Base-by-base conservation (phyloP, 2,888 invertebrate genomes). In the Nezara viridula region DNA sequence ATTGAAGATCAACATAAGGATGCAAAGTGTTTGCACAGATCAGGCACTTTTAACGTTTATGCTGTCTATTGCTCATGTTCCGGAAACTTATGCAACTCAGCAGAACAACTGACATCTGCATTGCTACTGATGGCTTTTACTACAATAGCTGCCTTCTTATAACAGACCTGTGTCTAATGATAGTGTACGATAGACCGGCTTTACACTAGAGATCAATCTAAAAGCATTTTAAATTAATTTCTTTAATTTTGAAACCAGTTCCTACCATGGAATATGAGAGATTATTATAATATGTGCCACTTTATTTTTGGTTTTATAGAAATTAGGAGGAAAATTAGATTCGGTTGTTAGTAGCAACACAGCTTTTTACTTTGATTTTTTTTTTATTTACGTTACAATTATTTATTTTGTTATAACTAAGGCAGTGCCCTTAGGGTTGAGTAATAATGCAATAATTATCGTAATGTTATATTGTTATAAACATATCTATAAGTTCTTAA, bases 41-140 rank as follows among this genome's bases (percentile, higher is more conserved):
- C 95, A 24, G 97, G 97, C 55, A 96, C 95, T 27, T 96, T 96
- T 91, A 95, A 96, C 91, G 95, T 97, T 0, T 95, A 95, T 91
- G 95, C 96, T 88, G 93, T 94, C 4, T 97, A 97, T 93, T 98
- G 97, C 93, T 94, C 96, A 90, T 98, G 98, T 93, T 95, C 95
- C 92, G 94, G 94, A 12, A 96, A 96, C 92, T 94, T 96, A 37
- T 98, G 98, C 93, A 98, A 98, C 92, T 93, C 85, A 9, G 88
- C 89, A 19, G 81, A 66, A 40, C 86, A 88, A 19, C 66, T 86
- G 37, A 50, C 50, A 85, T 77, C 77, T 66, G 85, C 90, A 77
- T 21, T 88, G 50, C 55, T 86, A 66, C 27, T 90, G 32, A 32
- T 90, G 60, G 89, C 86, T 81, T 77, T 89, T 77, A 52, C 87